Percentiles rank a stretch among this genome's conserved stretches.
These are phyloP conservation scores for Rhabdophis nuchalis DNA, from an alignment of 2,797 vertebrate species.

Conservation along the genomic window DNA sequence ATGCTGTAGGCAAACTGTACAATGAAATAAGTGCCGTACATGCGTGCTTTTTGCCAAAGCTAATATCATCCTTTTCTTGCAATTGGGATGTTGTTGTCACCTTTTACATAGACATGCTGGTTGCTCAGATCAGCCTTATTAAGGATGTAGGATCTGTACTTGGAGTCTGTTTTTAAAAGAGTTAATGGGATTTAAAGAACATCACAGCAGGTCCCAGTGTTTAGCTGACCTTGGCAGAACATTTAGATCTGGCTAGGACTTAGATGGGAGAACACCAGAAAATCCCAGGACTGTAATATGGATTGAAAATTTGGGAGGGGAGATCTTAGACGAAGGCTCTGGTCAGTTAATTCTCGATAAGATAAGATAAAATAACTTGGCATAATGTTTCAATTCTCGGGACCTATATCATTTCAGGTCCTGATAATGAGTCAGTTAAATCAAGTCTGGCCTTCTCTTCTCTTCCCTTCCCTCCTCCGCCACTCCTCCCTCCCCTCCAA, in stretches of 20 bases:
- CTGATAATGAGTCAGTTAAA: background rate
- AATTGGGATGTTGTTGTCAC: background rate
- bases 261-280: background rate
- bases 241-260: background rate
- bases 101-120: background rate
- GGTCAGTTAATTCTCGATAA: background rate
- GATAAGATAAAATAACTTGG: background rate
- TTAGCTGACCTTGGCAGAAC: background rate
- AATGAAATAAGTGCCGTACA: conserved; percentile 5
- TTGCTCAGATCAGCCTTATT: background rate
- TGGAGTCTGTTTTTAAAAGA: background rate
- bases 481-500: background rate
- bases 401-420: background rate
- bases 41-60: background rate
- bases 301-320: background rate
- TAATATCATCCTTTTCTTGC: background rate
- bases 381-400: background rate
- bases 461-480: no score
- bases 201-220: background rate
- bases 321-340: background rate
- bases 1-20: background rate
- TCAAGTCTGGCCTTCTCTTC: background rate
- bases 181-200: background rate
- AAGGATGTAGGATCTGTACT: background rate
- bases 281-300: background rate